Base-by-base conservation (phyloP, 2,797 vertebrate genomes). In the Pachyuromys duprasi region DNA sequence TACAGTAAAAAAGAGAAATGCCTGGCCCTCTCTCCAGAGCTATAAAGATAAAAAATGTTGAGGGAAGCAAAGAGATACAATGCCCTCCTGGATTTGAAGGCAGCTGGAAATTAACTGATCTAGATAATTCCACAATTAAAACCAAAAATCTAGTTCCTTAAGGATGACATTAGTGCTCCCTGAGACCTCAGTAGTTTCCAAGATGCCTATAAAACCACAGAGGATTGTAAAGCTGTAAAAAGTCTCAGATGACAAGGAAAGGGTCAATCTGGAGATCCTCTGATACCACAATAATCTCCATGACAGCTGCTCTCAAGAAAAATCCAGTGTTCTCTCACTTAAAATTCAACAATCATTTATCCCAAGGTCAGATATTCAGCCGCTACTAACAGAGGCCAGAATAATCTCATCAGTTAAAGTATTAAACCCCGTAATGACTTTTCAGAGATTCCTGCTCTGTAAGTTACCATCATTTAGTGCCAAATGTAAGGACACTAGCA, bases 1-100 rank as follows among this genome's bases (percentile, higher is more conserved):
- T 82, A 62, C 28, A 90, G 95, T 57, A 9, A 39, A 91, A 96
- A 81, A 86, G 0, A 94, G 88, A 91, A 96, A 96, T 62, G 94
- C 90, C 91, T 96, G 89, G 72, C 75, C 49, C 36, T 94, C 75
- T 74, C 80, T 88, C 28, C 24, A 86, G 86, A 18, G 24, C 49
- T 81, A 95, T 97, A 72, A 97, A 97, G 96, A 80, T 90, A 95
- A 97, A 91, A 72, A 76, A 45, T 57, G 28, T 80, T 95, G 96
- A 89, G 42, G 80, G 75, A 93, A 96, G 81, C 45, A 96, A 94
- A 98, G 90, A 97, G 84, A 84, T 93, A 39, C 28, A 94, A 98
- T 94, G 93, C 97, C 95, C 95, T 95, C 95, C 96, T 97, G 91
- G 86, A 78, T 91, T 80, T 93, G 95, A 96, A 97, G 93, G 89